Conservation (phyloP, 2,888 invertebrate species). For the Patella pellucida region DNA sequence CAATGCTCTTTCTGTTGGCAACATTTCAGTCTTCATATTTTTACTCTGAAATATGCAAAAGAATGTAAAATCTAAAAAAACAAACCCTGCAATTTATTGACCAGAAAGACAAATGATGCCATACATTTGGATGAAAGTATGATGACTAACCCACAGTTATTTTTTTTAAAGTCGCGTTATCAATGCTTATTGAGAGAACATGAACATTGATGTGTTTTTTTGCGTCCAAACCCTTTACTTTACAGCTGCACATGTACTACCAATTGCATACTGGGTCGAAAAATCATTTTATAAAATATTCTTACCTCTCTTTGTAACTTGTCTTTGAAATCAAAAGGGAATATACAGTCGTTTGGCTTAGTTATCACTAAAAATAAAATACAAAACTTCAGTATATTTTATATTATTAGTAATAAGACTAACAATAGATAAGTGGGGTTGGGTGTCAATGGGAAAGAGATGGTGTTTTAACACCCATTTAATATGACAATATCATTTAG, state of each 20-base stretch:
- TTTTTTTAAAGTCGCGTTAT: too few species aligned
- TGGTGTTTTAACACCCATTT: too few species aligned
- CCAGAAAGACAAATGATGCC: neutral
- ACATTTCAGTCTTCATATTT: slow-evolving; percentile 79
- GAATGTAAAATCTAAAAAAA: slow-evolving; percentile 8
- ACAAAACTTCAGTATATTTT: neutral
- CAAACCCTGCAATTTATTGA: neutral
- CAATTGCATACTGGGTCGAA: too few species aligned
- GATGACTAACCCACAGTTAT: too few species aligned
- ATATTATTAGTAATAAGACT: neutral
- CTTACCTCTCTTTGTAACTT: slow-evolving; percentile 67
- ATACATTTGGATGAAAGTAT: neutral
- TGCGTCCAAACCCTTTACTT: too few species aligned
- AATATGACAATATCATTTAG: too few species aligned
- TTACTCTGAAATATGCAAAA: slow-evolving; percentile 49
- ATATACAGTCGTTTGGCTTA: slow-evolving; percentile 82
- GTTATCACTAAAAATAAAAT: slow-evolving; percentile 79
- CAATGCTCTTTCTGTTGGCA: slow-evolving; percentile 87
- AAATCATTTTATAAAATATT: neutral
- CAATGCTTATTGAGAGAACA: too few species aligned
- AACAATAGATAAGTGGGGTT: neutral
- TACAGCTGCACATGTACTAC: too few species aligned
- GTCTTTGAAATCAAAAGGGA: slow-evolving; percentile 88
- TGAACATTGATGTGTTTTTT: too few species aligned
- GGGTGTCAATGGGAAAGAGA: too few species aligned